A percentile compares a stretch with the other conserved stretches of the same genome.
These are phyloP conservation scores for Tympanoctomys barrerae DNA, from an alignment of 2,797 vertebrate species.

Conservation along the genomic window DNA sequence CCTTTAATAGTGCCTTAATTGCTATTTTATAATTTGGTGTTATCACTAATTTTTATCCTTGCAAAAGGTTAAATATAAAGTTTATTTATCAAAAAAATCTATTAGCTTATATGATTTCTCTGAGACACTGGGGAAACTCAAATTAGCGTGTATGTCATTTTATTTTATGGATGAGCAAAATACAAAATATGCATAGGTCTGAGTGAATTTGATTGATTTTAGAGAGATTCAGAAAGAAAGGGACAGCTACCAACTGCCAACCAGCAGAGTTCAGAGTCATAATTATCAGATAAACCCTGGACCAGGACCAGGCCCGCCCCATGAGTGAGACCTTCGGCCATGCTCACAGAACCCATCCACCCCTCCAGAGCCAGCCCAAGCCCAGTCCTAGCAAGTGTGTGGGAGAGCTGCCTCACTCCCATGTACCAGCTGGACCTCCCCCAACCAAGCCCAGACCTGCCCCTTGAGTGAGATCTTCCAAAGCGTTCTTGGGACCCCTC, in stretches of 20 bases:
- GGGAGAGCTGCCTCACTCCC: no score
- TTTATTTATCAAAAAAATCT: conserved; percentile 1
- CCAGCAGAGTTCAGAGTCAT: not conserved
- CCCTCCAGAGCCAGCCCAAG: no score
- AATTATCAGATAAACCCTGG: not conserved
- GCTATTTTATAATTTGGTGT: not conserved
- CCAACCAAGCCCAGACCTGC: no score
- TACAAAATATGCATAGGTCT: not conserved
- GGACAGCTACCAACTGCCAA: not conserved
- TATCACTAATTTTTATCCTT: conserved; percentile 9
- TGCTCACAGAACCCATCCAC: no score
- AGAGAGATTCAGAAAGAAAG: not conserved
- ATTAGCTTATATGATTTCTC: not conserved
- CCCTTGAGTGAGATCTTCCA: no score
- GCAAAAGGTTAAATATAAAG: conserved; percentile 27
- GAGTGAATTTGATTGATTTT: not conserved
- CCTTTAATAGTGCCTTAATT: not conserved
- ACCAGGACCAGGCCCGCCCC: no score
- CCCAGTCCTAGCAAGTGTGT: no score
- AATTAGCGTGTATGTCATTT: not conserved
- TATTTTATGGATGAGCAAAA: not conserved
- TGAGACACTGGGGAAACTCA: not conserved
- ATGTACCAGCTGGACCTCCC: no score
- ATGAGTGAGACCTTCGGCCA: no score
- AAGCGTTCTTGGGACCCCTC: no score